Evolutionary conservation across 2,113 vertebrate species (phyloP), one percentile per base, ranked within the genome.

Genomic region (Spilogale gracilis): DNA sequence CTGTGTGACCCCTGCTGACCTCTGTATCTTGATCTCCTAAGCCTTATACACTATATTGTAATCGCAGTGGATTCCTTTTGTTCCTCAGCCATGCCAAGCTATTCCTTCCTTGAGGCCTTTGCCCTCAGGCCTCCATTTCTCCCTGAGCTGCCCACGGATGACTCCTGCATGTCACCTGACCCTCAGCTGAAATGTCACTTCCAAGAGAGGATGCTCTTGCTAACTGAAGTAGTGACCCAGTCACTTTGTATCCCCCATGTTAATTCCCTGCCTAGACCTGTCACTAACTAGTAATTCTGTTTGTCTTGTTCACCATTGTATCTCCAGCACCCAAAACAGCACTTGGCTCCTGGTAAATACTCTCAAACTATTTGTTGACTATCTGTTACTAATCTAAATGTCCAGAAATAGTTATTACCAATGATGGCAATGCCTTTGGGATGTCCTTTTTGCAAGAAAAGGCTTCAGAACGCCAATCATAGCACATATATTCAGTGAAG

Each of bases 351-450:
- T 45, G 58, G 61, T 83, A 78, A 63, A 73, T 71, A 7, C 48
- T 61, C 48, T 85, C 25, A 84, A 96, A 80, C 16, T 45, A 9
- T 76, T 91, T 89, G 32, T 80, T 92, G 11, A 84, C 38, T 38
- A 38, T 38, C 38, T 38, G 38, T 38, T 38, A 48, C 74, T 91
- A 3, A 73, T 67, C 60, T 95, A 69, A 94, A 67, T 58, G 7
- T 82, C 65, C 43, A 95, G 67, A 96, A 94, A 82, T 50, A 80
- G 23, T 87, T 54, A 52, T 96, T 95, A 67, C 45, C 86, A 90
- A 78, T 25, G 14, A 95, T 81, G 21, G 25, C 54, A 86, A 0
- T 89, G 21, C 43, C 48, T 56, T 58, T n/a, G 43, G 20, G 20
- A 16, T 86, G 52, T 79, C 38, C 32, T 96, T 94, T 89, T n/a